Evolutionary conservation across 2,888 invertebrate species (phyloP), one percentile per base, ranked within the genome.

Genomic region (Dastarcus helophoroides): DNA sequence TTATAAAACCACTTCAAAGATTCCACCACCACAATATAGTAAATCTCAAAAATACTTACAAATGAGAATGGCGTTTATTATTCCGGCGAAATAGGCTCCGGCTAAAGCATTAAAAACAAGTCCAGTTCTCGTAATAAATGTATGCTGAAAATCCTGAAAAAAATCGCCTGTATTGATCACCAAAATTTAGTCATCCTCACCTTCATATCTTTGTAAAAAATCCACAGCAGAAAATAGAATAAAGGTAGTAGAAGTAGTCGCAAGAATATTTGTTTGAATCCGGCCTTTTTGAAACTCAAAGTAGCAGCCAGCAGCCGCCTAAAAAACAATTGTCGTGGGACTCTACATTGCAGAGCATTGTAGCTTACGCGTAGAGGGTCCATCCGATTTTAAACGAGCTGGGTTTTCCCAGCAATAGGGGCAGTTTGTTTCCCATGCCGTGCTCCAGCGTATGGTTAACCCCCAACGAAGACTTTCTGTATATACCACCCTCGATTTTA

Each of bases 401-500:
- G 0, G 84, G 82, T 43, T 73, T 73, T 9, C 83, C 83, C 42
- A 83, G 77, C 3, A 80, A 74, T 36, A 84, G 58, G 9, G 83
- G 82, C 35, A 83, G 69, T 51, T 81, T 82, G 38, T 75, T 77
- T 11, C 62, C 60, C 4, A 63, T 61, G 1, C 73, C 67, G 27
- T 56, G 54, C 16, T 62, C 60, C 23, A 56, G 32, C 7, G 44
- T 45, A 22, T 74, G 71, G 3, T 69, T 67, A 43, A 69, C 69
- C 33, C 71, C 69, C 15, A 68, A 62, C 1, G 65, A 62, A 25
- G 65, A 63, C 50, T 83, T 82, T 56, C 80, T 68, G 44, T 80
- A 77, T 6, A 76, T 71, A 4, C 76, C 77, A 0, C 89, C 89
- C 60, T 91, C 90, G 16, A 81, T 61, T 52, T 86, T 85, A 59